Evolutionary conservation across 2,888 invertebrate species (phyloP), one percentile per base, ranked within the genome.

Genomic region (Torymus aiolomorphi): DNA sequence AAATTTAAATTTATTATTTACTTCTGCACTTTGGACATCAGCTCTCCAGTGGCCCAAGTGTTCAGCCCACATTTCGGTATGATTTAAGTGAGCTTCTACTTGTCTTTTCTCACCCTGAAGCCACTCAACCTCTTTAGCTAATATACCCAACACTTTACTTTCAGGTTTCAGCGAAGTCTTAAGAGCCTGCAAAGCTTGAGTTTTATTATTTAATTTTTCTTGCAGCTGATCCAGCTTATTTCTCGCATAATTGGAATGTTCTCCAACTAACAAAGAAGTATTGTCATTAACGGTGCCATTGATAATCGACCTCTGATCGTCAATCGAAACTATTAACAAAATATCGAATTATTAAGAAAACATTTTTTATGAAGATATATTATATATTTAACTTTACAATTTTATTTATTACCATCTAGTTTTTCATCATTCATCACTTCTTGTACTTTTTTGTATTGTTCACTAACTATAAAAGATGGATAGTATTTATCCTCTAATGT

Each of bases 61-160:
- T 84, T 97, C 96, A 0, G 96, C 95, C 97, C 97, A 97, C 69
- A 95, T 94, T 91, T 97, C 96, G 0, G 97, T 97, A 59, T 97
- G 92, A 16, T 94, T 93, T 73, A 97, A 92, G 90, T 97, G 97
- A 0, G 96, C 95, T 88, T 97, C 97, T 59, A 97, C 90, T 83
- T 96, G 94, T 83, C 95, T 91, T 87, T 95, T 95, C 87, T 97
- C 97, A 2, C 94, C 94, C 82, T 95, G 95, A 72, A 97, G 91
- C 91, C 95, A 94, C 86, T 96, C 96, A 84, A 97, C 95, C 91
- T 97, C 97, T 85, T 94, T 95, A 67, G 96, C 96, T 73, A 97
- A 91, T 90, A 96, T 94, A 78, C 93, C 91, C 71, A 97, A 90
- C 1, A 97, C 95, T 85, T 96, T 95, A 0, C 96, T 95, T 86